Evolutionary conservation across 2,113 vertebrate genomes (phyloP).

Genomic region (Phainopepla nitens): DNA sequence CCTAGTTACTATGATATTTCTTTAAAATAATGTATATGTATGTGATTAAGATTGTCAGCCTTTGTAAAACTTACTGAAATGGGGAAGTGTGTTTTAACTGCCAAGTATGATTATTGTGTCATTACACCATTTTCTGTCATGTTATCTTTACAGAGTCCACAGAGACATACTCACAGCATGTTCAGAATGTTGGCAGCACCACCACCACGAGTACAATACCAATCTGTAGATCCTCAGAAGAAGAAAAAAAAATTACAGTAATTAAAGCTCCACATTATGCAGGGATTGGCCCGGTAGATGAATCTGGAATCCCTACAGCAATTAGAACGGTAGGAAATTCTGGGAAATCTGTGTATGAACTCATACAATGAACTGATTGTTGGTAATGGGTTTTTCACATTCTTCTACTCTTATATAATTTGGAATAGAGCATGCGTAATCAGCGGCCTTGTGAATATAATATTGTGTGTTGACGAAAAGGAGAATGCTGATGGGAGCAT

Average conservation of each 20-base stretch:
- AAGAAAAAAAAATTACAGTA: conserved; percentile 91
- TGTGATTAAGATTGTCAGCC: background rate
- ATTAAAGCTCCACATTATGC: conserved; percentile 95
- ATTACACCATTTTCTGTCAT: background rate
- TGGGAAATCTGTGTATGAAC: conserved; percentile 23
- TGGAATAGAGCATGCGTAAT: conserved; percentile 46
- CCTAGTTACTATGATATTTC: background rate
- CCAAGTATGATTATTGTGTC: background rate
- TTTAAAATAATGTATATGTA: background rate
- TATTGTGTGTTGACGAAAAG: conserved; percentile 40
- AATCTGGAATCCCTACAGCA: conserved; percentile 93
- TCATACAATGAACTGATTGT: conserved; percentile 73
- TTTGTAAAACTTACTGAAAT: background rate
- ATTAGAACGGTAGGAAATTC: conserved; percentile 90
- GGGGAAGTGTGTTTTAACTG: background rate
- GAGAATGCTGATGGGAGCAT: background rate
- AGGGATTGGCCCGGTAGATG: conserved; percentile 92
- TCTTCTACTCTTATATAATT: conserved; percentile 67
- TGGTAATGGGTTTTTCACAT: conserved; percentile 58
- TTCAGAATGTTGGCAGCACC: conserved; percentile 74
- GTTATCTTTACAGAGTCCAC: conserved; percentile 70
- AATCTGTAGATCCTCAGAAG: conserved; percentile 89
- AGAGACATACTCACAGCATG: conserved; percentile 79
- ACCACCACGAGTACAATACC: conserved; percentile 80
- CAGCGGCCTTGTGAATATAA: conserved; percentile 50